These are phyloP conservation scores for Orchestia grillus DNA, from an alignment of 1,140 invertebrate genomes.

Conservation along the genomic window DNA sequence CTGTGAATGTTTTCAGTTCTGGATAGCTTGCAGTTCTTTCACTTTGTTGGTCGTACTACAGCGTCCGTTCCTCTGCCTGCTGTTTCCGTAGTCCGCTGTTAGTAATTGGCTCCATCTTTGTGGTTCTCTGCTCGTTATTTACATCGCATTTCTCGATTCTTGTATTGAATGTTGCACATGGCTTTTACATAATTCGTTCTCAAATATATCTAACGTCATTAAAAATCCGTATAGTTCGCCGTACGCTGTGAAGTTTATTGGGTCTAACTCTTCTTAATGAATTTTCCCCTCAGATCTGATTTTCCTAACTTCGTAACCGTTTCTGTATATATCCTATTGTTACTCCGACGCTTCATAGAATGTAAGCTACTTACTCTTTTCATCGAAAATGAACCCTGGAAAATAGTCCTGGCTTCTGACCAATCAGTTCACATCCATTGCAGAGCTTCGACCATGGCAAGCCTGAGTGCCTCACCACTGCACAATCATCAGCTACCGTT, in stretches of 20 bases:
- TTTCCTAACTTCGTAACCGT: not conserved
- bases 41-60: not conserved
- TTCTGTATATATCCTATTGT: not conserved
- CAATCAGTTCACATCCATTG: not conserved
- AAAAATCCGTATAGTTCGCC: not conserved
- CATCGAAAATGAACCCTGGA: not conserved
- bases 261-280: too few relatives aligned
- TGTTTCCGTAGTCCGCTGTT: not conserved
- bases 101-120: not conserved
- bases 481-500: not conserved
- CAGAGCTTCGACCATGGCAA: not conserved
- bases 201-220: not conserved
- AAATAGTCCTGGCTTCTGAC: not conserved
- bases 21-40: not conserved
- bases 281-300: not conserved
- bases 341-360: not conserved
- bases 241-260: not conserved
- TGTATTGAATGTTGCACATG: not conserved
- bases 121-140: not conserved
- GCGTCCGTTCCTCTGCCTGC: not conserved
- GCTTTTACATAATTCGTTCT: not conserved
- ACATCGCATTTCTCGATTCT: not conserved
- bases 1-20: not conserved
- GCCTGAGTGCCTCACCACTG: not conserved
- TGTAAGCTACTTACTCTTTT: too few relatives aligned